phyloP scores from a whole-genome alignment of 2,113 vertebrate species.

The Brevimyrus niger region DNA sequence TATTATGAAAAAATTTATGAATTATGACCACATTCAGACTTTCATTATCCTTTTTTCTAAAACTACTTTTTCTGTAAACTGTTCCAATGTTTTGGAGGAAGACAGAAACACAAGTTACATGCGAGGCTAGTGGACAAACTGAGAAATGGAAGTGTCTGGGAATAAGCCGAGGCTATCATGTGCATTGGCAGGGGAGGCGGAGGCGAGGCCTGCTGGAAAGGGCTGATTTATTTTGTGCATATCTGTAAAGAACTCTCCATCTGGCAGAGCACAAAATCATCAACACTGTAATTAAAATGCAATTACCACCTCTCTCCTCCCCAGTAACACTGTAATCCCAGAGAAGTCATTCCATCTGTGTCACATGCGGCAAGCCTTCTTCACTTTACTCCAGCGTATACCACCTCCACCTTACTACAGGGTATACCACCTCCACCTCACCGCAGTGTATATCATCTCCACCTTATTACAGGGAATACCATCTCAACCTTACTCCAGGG shows the following conservation, averaged over 20 bases:
- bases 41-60: neutral
- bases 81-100: neutral
- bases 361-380: slow-evolving; percentile 55
- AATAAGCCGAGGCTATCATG: slow-evolving; percentile 34
- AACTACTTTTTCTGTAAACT: neutral
- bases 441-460: neutral
- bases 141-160: slow-evolving; percentile 39
- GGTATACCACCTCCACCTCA: neutral
- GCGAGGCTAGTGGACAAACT: slow-evolving; percentile 26
- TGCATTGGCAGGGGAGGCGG: slow-evolving; percentile 28
- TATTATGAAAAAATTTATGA: neutral
- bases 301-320: slow-evolving; percentile 84
- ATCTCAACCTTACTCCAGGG: slow-evolving; percentile 23
- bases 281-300: slow-evolving; percentile 98
- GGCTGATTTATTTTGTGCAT: slow-evolving; percentile 77
- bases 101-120: slow-evolving; percentile 31
- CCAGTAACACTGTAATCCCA: slow-evolving; percentile 76
- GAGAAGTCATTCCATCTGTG: slow-evolving; percentile 91
- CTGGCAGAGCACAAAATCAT: slow-evolving; percentile 86
- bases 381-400: slow-evolving; percentile 26
- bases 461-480: neutral
- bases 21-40: neutral
- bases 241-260: slow-evolving; percentile 91
- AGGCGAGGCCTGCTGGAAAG: slow-evolving; percentile 47
- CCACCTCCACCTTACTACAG: slow-evolving; percentile 27